Conservation (phyloP, 2,797 vertebrate species). For the Danio choprae region DNA sequence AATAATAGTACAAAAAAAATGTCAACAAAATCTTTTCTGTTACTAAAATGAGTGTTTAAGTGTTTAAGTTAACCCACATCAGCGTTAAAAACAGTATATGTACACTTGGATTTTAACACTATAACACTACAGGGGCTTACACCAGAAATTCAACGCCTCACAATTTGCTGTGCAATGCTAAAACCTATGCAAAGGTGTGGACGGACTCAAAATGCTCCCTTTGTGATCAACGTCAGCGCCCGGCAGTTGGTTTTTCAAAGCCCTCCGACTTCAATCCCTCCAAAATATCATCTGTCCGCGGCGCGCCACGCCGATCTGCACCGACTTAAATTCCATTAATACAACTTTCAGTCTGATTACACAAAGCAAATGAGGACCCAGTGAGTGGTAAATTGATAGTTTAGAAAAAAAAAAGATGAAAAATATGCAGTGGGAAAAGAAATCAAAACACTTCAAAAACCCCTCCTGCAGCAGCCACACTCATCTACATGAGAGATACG, state of each 20-base stretch:
- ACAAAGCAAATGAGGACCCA: constrained; percentile 35
- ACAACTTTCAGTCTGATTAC: constrained; percentile 40
- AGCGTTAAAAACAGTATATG: too few species aligned
- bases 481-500: constrained; percentile 49
- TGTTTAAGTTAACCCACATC: too few species aligned
- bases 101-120: too few species aligned
- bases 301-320: not conserved
- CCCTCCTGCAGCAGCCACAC: constrained; percentile 4
- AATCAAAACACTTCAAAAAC: constrained; percentile 42
- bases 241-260: constrained; percentile 26
- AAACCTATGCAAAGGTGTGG: not conserved
- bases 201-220: not conserved
- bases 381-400: constrained; percentile 45
- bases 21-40: too few species aligned
- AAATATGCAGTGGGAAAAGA: constrained; percentile 14
- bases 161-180: too few species aligned
- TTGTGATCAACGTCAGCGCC: not conserved
- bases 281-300: constrained; percentile 7
- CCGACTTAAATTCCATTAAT: constrained; percentile 33
- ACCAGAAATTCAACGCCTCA: too few species aligned
- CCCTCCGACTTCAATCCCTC: not conserved
- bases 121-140: too few species aligned
- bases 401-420: constrained; percentile 37
- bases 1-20: too few species aligned
- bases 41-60: too few species aligned